Evolutionary conservation across 2,113 vertebrate genomes (phyloP), one percentile per base, ranked within the genome.

Genomic region (Centropus unirufus): DNA sequence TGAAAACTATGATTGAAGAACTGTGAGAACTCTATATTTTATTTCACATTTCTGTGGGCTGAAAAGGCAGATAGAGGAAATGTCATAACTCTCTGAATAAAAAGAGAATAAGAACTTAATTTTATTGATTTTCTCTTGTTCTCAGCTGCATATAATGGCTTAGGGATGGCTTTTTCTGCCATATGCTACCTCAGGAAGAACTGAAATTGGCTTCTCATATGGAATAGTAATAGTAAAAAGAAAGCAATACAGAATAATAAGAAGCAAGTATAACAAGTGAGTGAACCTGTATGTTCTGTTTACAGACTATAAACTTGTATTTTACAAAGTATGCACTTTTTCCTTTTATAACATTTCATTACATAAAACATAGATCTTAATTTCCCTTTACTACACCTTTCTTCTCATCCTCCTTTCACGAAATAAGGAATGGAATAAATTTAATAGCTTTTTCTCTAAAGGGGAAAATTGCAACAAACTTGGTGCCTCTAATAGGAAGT

Each of bases 41-140:
- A 73, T 83, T 83, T 86, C 55, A 69, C 22, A 24, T 84, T 83
- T 87, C 62, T 84, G 39, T 78, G 66, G 12, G 11, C 47, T 81
- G 57, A 75, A 92, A 87, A 91, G 59, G 83, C 61, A 89, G 68
- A 29, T 61, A 88, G 57, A 78, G 61, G 27, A 84, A 72, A 84
- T 82, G 77, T 76, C 62, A 13, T 52, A 92, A 42, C 30, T 87
- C 19, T 64, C 30, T 63, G 82, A 85, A 83, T 72, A 76, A 51
- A 79, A 80, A 87, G 68, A 77, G 27, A 86, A 27, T 21, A 90
- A 66, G 32, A 90, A 77, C 46, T 76, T 90, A 73, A 83, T 95
- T 92, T 93, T 64, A 86, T 58, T 76, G 61, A 87, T 82, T 87
- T n/a, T 36, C 75, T 4, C 54, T 63, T 80, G 39, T 76, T 95